Conservation (phyloP, 35 echinoderm and acorn worm species). For the Strongylocentrotus purpuratus region DNA sequence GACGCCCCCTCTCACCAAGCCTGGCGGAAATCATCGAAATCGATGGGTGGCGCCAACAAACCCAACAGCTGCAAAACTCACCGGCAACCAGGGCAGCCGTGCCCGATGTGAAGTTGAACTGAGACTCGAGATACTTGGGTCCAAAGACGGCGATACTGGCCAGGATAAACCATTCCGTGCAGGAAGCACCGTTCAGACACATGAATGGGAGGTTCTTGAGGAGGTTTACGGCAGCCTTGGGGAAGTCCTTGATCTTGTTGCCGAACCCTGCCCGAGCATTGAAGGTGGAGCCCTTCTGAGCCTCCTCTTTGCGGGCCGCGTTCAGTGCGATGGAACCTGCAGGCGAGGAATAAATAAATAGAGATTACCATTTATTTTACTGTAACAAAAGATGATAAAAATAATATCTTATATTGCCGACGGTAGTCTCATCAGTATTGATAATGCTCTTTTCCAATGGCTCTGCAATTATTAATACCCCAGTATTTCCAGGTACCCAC, state of each 20-base stretch:
- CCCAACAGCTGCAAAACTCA: neutral
- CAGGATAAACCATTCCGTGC: slow-evolving; percentile 70
- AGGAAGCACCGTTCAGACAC: slow-evolving; percentile 62
- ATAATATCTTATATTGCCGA: too few relatives aligned
- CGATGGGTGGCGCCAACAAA: too few relatives aligned
- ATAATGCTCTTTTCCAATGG: too few relatives aligned
- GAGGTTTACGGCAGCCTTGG: slow-evolving; percentile 60
- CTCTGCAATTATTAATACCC: too few relatives aligned
- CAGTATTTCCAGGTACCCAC: too few relatives aligned
- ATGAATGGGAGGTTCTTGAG: slow-evolving; percentile 75
- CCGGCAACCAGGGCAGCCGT: slow-evolving; percentile 75
- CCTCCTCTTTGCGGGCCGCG: neutral
- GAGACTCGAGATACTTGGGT: slow-evolving; percentile 83
- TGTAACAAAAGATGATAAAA: too few relatives aligned
- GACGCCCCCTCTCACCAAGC: too few relatives aligned
- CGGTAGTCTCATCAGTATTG: too few relatives aligned
- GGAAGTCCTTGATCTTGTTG: slow-evolving; percentile 68
- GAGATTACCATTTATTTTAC: too few relatives aligned
- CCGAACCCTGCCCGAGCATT: slow-evolving; percentile 41
- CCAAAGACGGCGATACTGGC: slow-evolving; percentile 79
- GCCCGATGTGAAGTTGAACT: slow-evolving; percentile 68
- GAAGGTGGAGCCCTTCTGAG: slow-evolving; percentile 40
- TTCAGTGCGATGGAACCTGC: slow-evolving; percentile 16
- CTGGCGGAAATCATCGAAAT: too few relatives aligned
- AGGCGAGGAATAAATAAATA: neutral